These are phyloP conservation scores for Orussus abietinus DNA, from an alignment of 1,140 invertebrate species.

Conservation along the genomic window DNA sequence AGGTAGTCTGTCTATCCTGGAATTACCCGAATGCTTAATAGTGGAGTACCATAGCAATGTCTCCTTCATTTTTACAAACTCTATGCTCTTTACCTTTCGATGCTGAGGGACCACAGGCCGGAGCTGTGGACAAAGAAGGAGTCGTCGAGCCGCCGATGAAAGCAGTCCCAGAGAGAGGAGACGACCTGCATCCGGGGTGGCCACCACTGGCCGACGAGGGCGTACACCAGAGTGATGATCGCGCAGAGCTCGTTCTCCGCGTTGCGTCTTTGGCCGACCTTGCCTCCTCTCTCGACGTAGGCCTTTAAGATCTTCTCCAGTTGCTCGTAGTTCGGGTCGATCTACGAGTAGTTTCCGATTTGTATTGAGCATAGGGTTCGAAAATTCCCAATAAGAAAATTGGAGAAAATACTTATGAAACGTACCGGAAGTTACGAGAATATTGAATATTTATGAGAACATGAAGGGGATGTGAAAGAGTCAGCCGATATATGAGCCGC, in stretches of 20 bases:
- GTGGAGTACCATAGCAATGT: no score
- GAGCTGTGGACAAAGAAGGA: conserved; percentile 45
- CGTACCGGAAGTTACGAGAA: no score
- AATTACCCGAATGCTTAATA: no score
- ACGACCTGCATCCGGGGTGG: conserved; percentile 42
- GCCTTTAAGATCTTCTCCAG: conserved; percentile 45
- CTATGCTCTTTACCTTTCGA: conserved; percentile 41
- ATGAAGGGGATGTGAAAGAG: no score
- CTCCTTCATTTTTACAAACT: no score
- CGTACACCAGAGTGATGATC: conserved; percentile 43
- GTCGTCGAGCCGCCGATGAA: conserved; percentile 48
- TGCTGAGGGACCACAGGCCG: conserved; percentile 41
- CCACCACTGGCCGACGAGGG: conserved; percentile 45
- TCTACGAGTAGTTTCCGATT: no score
- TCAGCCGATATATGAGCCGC: no score
- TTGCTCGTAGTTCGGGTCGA: conserved; percentile 32
- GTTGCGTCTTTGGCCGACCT: conserved; percentile 41
- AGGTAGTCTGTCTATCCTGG: no score
- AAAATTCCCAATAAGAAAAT: no score
- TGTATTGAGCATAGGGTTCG: no score
- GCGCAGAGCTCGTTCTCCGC: conserved; percentile 44
- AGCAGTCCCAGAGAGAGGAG: conserved; percentile 50
- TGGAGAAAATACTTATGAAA: no score
- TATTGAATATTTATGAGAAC: no score
- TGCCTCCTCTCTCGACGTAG: conserved; percentile 38